Conservation (phyloP, 2,113 vertebrate species). For the Megalops atlanticus region DNA sequence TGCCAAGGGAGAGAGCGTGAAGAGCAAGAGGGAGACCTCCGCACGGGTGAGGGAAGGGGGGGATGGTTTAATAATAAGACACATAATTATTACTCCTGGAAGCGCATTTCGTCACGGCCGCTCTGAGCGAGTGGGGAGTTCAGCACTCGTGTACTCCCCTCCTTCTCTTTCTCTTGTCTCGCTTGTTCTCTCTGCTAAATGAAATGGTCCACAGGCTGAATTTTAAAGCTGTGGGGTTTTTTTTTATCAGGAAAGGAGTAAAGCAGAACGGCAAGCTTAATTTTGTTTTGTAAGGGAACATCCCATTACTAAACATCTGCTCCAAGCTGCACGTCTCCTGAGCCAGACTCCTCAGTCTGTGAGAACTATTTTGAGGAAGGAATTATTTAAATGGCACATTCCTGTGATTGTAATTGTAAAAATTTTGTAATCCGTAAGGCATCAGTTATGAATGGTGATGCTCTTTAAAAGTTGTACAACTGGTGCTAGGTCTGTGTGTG, state of each 20-base stretch:
- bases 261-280: slow-evolving; percentile 39
- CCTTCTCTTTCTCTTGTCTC: neutral
- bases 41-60: neutral
- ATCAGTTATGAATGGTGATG: neutral
- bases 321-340: neutral
- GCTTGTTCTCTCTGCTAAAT: neutral
- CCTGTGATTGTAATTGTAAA: neutral
- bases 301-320: slow-evolving; percentile 9
- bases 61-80: slow-evolving; percentile 23
- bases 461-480: neutral
- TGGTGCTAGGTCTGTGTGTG: no score
- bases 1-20: neutral
- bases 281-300: slow-evolving; percentile 10
- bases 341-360: no score
- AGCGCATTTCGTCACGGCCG: slow-evolving; percentile 8
- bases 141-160: neutral
- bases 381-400: neutral
- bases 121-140: neutral
- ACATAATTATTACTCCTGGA: slow-evolving; percentile 28
- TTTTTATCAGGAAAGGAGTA: slow-evolving; percentile 31
- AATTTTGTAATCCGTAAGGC: neutral
- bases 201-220: slow-evolving; percentile 7
- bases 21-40: neutral
- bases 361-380: neutral
- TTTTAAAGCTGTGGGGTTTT: slow-evolving; percentile 29